phyloP scores from a whole-genome alignment of 2,888 invertebrate species.

The Pimpla rufipes region DNA sequence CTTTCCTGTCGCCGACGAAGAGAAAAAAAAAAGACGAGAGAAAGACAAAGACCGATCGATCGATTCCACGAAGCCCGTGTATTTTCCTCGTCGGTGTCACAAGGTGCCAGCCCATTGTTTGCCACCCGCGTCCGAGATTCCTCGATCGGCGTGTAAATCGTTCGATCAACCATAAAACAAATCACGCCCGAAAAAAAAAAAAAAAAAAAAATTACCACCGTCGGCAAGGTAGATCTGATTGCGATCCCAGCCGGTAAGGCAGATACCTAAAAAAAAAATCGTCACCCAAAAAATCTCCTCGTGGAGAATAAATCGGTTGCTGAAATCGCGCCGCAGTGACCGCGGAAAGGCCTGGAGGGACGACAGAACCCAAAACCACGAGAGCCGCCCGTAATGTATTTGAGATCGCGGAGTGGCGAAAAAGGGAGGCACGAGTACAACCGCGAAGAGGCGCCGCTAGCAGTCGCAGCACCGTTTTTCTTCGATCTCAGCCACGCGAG shows the following conservation, averaged over 20 bases:
- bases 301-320: background rate
- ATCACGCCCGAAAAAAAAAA: too few species aligned
- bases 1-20: conserved; percentile 12
- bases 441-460: conserved; percentile 73
- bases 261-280: background rate
- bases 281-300: background rate
- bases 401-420: conserved; percentile 79
- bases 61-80: conserved; percentile 50
- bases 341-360: conserved; percentile 70
- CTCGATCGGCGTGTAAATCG: background rate
- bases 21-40: conserved; percentile 9
- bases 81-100: conserved; percentile 34
- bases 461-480: conserved; percentile 37
- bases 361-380: conserved; percentile 68
- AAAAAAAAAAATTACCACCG: too few species aligned
- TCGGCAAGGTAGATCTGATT: conserved; percentile 15
- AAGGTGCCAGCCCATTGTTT: conserved; percentile 24
- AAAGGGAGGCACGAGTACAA: conserved; percentile 80
- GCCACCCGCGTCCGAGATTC: background rate
- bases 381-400: conserved; percentile 84
- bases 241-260: conserved; percentile 36
- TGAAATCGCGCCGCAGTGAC: conserved; percentile 75
- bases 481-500: background rate
- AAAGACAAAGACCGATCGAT: conserved; percentile 47
- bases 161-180: background rate